Base-by-base conservation (phyloP, 2,113 vertebrate species). In the Rynchops niger region DNA sequence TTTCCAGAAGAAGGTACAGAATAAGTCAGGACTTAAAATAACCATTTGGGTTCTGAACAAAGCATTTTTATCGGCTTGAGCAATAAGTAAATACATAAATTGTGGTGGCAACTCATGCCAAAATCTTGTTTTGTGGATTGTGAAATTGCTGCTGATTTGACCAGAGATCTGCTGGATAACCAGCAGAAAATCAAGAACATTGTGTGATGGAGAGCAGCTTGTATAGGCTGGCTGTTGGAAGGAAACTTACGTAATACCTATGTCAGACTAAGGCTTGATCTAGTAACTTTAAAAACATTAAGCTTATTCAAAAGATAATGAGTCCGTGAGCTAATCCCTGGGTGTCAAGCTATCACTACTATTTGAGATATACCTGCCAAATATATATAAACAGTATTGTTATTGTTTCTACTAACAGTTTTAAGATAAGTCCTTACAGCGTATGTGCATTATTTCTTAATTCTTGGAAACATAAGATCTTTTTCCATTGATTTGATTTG, bases 241-340 rank as follows among this genome's bases (percentile, higher is more conserved):
- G n/a, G 52, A 69, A 71, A 77, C 26, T 93, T 90, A 45, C 5
- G 5, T 65, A 83, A 78, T 47, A 70, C 16, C 43, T 55, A 6
- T 65, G 52, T 87, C 42, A 90, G 63, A 67, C 50, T 71, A 59
- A 95, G 61, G n/a, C 26, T 94, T 13, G 15, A 84, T 80, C 43
- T 82, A 40, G 17, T 56, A 25, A 89, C 92, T 91, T 95, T 19
- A 34, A 95, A 92, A 92, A 38, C 15, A 78, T 90, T 88, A 83
- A 40, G 20, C 27, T 78, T n/a, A n/a, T 65, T 92, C 29, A 82
- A 88, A 83, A 72, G 65, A 59, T 83, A 81, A 66, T 53, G 62
- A 91, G 63, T 34, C 52, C 4, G 2, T 92, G 49, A 94, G 59
- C 34, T 83, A 79, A 91, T 67, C 63, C 49, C 43, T 90, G 58